Base-by-base conservation (phyloP, 2,888 invertebrate genomes). In the Cheilosia urbana region DNA sequence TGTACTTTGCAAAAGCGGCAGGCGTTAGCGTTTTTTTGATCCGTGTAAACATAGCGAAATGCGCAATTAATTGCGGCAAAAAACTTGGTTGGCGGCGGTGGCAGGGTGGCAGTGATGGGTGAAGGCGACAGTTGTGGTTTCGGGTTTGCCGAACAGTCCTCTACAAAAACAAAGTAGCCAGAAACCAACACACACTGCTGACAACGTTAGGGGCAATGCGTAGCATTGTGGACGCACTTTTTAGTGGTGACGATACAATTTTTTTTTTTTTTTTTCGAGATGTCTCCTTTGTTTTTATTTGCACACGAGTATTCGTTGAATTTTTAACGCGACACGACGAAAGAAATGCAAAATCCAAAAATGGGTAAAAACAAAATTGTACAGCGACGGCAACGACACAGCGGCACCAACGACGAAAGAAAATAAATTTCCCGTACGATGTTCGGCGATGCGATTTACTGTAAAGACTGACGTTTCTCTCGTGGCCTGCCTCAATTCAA, bases 11-110 rank as follows among this genome's bases (percentile, higher is more conserved):
- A 55, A 85, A 85, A 81, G 76, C 76, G 71, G 60, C 85, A 85
- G 51, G 76, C 66, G 68, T 77, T 85, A 81, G 76, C 72, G 81
- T 85, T 85, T 81, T 80, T 85, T 81, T 81, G 71, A 72, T 81
- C 66, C 66, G 85, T 81, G 85, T 85, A 85, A 85, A 85, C 85
- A 85, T 85, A 85, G 71, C 85, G 85, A 85, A 81, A 81, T 85
- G 85, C 85, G 85, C 85, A 85, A 81, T 85, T 81, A 85, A 81
- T 81, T 85, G 85, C 76, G 76, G 66, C 76, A 76, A 81, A 80
- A 66, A 81, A n/a, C 76, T 57, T 77, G 37, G 57, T 77, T 72
- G 76, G 77, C 72, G 80, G 68, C 68, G 84, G 84, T 58, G 65
- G 47, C 17, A 17, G 24, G 53, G 53, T 40, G 19, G 37, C 34